Evolutionary conservation across 2,113 vertebrate genomes (phyloP).

Genomic region (Cavia porcellus): DNA sequence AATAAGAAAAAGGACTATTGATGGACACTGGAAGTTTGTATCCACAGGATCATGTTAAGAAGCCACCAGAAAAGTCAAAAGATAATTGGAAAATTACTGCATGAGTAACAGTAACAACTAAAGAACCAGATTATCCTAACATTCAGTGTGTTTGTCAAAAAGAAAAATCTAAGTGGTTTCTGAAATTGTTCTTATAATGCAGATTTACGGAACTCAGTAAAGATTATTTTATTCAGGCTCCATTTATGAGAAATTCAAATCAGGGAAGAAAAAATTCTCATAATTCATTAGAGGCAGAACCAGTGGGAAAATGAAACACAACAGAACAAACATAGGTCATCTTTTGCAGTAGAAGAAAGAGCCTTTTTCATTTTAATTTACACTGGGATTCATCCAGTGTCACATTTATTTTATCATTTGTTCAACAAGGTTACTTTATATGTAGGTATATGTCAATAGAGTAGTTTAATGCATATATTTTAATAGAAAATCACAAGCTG

Average conservation of each 20-base stretch:
- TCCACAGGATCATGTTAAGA: background rate
- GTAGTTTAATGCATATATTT: background rate
- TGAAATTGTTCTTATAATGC: background rate
- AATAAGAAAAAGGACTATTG: conserved; percentile 32
- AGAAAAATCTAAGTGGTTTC: background rate
- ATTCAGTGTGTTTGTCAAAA: background rate
- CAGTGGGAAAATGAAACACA: background rate
- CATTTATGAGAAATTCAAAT: background rate
- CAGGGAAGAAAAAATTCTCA: background rate
- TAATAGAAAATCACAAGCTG: background rate
- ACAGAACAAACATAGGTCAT: background rate
- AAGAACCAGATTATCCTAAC: background rate
- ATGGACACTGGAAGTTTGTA: background rate
- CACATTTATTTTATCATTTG: background rate
- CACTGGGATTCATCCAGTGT: background rate
- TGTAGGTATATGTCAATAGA: background rate
- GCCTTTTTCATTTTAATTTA: conserved; percentile 23
- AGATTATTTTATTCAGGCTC: background rate
- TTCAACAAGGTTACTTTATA: background rate
- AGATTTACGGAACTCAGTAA: background rate
- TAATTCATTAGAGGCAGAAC: background rate
- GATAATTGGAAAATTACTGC: background rate
- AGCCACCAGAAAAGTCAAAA: background rate
- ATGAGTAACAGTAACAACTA: background rate
- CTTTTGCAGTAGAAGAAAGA: background rate